Conservation (phyloP, 2,113 vertebrate genomes). For the Thomomys bottae region DNA sequence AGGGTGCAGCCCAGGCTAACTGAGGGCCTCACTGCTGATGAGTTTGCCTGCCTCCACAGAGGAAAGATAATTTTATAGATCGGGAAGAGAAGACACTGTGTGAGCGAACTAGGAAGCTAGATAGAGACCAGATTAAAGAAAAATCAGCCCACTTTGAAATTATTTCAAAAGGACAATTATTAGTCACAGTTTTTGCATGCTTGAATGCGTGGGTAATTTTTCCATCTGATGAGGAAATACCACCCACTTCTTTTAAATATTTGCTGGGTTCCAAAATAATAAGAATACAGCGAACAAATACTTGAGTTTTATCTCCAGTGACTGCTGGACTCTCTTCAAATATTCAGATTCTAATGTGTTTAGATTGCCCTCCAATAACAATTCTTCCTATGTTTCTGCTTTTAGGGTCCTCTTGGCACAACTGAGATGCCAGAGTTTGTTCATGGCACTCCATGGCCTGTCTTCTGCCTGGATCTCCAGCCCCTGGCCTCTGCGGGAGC, state of each 20-base stretch:
- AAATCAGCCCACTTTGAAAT: not conserved
- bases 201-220: not conserved
- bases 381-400: conserved; percentile 36
- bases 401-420: conserved; percentile 78
- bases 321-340: conserved; percentile 34
- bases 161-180: conserved; percentile 34
- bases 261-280: conserved; percentile 41
- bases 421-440: conserved; percentile 85
- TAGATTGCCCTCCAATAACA: not conserved
- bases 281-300: not conserved
- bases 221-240: not conserved
- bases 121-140: not conserved
- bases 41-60: not conserved
- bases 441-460: conserved; percentile 74
- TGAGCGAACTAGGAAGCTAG: not conserved
- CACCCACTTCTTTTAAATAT: not conserved
- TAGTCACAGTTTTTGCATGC: conserved; percentile 22
- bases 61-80: not conserved
- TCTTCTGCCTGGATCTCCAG: too few species aligned
- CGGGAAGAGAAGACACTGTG: not conserved
- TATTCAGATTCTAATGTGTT: conserved; percentile 34
- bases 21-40: not conserved
- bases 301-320: not conserved
- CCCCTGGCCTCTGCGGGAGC: too few species aligned
- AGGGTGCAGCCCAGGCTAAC: too few species aligned